Base-by-base conservation (phyloP, 2,113 vertebrate species). In the Forbesichthys agassizii region DNA sequence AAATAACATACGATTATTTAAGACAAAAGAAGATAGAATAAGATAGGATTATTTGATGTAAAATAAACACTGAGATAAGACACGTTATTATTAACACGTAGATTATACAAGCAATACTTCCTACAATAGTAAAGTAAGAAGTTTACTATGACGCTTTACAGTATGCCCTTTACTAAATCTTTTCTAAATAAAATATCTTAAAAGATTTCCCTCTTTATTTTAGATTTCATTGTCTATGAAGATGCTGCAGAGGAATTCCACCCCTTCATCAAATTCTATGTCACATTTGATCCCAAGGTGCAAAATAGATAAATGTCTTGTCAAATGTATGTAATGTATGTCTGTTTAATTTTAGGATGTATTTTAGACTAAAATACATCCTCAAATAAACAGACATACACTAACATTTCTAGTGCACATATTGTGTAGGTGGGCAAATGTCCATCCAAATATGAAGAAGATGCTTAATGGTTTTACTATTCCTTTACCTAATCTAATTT, bases 221-320 rank as follows among this genome's bases (percentile, higher is more conserved):
- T 88, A 98, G 95, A 96, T 77, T 98, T 90, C 88, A 94, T 94
- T 33, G 96, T 95, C 79, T 98, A 77, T 0, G 91, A 94, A 16
- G 94, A 95, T 0, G 96, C 96, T 0, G 96, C 96, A 0, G 95
- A 95, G 71, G 95, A 96, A 71, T 98, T 96, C 61, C 96, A 98
- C 49, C 96, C 96, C 11, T 96, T 96, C 70, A 91, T 98, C 77
- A 93, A 95, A 54, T 98, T 98, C 91, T 98, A 91, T 14, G 96
- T 94, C 66, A 98, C 95, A 48, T 98, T 96, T 20, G 94, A 96
- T 72, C 77, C 92, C 84, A 96, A 96, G 94, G 96, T 96, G 81
- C n/a, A 56, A 58, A 6, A 18, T 20, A 54, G 47, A 42, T 52
- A 36, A 36, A 33, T 16, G 42, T 61, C 27, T 11, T 51, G 16